These are phyloP conservation scores for Pseudachorutes palmiensis DNA, from an alignment of 1,140 invertebrate species.

Conservation along the genomic window DNA sequence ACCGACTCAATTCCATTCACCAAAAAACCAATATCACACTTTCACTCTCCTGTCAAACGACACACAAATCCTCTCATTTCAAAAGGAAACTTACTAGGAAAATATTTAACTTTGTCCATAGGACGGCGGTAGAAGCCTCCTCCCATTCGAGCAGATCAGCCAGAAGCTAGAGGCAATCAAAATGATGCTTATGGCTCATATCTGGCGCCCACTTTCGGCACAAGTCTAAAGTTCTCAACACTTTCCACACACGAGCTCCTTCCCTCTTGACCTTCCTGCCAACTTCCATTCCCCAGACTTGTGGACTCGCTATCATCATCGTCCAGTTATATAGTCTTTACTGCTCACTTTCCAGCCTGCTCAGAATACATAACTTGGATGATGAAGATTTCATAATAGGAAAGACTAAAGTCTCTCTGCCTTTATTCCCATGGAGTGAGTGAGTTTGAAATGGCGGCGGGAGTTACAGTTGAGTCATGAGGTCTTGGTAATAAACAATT, in stretches of 20 bases:
- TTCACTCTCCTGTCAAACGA: neutral
- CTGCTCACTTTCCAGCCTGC: too few species aligned
- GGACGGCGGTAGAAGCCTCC: neutral
- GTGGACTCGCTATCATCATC: too few species aligned
- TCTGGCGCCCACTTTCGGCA: too few species aligned
- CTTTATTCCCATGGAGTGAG: too few species aligned
- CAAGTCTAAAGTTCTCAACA: neutral
- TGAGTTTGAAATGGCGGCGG: neutral
- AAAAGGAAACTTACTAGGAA: neutral
- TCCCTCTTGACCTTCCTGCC: neutral
- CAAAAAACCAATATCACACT: constrained; percentile 2
- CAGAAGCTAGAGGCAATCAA: neutral
- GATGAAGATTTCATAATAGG: too few species aligned
- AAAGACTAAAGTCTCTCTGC: too few species aligned
- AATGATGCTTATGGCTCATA: too few species aligned
- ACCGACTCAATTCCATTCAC: constrained; percentile 1
- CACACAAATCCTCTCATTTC: neutral
- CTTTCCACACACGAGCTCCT: neutral
- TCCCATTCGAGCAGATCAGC: neutral
- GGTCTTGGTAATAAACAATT: neutral
- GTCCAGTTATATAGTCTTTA: too few species aligned
- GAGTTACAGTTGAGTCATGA: neutral
- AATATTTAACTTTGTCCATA: neutral
- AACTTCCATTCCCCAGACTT: neutral
- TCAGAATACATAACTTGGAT: too few species aligned